Evolutionary conservation across 1,140 invertebrate genomes (phyloP).

Genomic region (Drosophila tropicalis): DNA sequence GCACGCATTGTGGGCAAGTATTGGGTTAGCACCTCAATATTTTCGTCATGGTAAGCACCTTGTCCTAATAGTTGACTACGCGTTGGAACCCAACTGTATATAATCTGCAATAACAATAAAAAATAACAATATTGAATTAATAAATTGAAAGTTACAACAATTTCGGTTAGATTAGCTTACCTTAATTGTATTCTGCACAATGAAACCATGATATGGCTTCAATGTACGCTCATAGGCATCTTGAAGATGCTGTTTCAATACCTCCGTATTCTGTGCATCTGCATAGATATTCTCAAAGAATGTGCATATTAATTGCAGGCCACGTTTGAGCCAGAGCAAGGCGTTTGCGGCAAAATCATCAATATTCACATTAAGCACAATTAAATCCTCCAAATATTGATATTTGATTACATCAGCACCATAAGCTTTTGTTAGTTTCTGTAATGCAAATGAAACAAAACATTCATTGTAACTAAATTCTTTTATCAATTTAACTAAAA

Average conservation of each 20-base stretch:
- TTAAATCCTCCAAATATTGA: slow-evolving; percentile 87
- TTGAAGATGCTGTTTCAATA: slow-evolving; percentile 70
- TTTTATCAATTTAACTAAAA: no score
- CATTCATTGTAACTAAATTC: no score
- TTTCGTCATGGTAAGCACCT: slow-evolving; percentile 66
- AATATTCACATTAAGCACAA: slow-evolving; percentile 87
- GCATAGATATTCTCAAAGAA: slow-evolving; percentile 82
- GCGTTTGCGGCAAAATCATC: slow-evolving; percentile 85
- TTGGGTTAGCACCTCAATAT: slow-evolving; percentile 64
- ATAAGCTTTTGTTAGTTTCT: slow-evolving; percentile 88
- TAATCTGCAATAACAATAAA: slow-evolving; percentile 50
- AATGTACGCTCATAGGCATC: slow-evolving; percentile 78
- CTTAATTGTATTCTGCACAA: slow-evolving; percentile 81
- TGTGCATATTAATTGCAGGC: slow-evolving; percentile 78
- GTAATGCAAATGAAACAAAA: slow-evolving; percentile 19
- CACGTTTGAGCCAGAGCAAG: slow-evolving; percentile 82
- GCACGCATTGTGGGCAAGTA: slow-evolving; percentile 69
- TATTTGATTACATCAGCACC: slow-evolving; percentile 84
- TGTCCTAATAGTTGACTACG: slow-evolving; percentile 71
- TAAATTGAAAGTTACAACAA: background rate
- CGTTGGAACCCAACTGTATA: slow-evolving; percentile 78
- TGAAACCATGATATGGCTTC: slow-evolving; percentile 81
- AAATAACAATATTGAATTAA: no score
- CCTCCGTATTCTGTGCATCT: slow-evolving; percentile 62
- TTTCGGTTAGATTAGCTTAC: slow-evolving; percentile 26